Conservation (phyloP, 2,797 vertebrate species). For the Geotria australis region DNA sequence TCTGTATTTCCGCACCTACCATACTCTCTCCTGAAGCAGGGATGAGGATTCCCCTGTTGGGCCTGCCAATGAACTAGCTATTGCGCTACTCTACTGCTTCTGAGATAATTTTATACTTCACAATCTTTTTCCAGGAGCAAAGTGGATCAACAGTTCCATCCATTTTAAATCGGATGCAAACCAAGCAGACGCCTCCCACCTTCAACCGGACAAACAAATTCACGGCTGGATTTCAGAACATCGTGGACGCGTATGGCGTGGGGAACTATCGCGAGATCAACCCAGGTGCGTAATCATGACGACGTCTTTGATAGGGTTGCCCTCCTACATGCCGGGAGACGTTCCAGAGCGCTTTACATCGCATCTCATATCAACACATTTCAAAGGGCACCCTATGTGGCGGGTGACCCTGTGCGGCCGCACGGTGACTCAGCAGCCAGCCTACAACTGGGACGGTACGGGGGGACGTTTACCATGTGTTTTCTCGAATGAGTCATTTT, state of each 20-base stretch:
- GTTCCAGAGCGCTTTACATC: too few relatives aligned
- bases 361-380: too few relatives aligned
- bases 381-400: too few relatives aligned
- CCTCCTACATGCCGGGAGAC: slow-evolving; percentile 2
- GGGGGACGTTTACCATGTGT: too few relatives aligned
- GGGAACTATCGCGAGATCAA: slow-evolving; percentile 86
- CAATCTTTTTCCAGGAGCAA: slow-evolving; percentile 38
- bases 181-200: slow-evolving; percentile 75
- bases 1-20: too few relatives aligned
- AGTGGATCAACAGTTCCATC: slow-evolving; percentile 90
- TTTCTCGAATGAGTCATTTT: too few relatives aligned
- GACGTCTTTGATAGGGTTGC: background rate
- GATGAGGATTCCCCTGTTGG: too few relatives aligned
- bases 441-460: too few relatives aligned
- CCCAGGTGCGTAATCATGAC: slow-evolving; percentile 26
- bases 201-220: slow-evolving; percentile 97
- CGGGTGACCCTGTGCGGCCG: too few relatives aligned
- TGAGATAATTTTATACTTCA: background rate
- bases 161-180: slow-evolving; percentile 91
- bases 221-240: slow-evolving; percentile 77
- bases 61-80: too few relatives aligned
- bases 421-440: too few relatives aligned
- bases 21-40: too few relatives aligned
- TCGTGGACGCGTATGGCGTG: slow-evolving; percentile 87
- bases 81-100: background rate